Conservation (phyloP, 2,113 vertebrate species). For the Rhinoderma darwinii region DNA sequence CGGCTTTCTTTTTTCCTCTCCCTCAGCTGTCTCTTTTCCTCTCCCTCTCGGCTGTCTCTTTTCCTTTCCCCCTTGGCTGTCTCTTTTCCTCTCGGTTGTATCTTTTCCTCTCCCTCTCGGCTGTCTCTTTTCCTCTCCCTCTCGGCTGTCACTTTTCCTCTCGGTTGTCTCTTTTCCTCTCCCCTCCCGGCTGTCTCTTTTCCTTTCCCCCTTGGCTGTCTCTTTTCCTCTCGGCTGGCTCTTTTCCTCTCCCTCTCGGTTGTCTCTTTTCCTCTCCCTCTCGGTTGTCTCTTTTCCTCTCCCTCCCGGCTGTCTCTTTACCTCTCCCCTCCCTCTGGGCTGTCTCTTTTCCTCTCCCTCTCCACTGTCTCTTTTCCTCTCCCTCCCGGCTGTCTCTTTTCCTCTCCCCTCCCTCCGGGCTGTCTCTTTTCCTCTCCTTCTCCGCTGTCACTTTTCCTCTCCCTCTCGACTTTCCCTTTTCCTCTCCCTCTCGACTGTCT, state of each 20-base stretch:
- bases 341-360: not conserved
- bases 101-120: not conserved
- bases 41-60: not conserved
- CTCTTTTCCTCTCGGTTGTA: not conserved
- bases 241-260: not conserved
- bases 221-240: not conserved
- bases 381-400: not conserved
- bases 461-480: not conserved
- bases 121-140: not conserved
- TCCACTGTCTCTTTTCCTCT: not conserved
- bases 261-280: not conserved
- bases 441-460: constrained; percentile 1
- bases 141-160: not conserved
- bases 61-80: constrained; percentile 10
- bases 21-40: not conserved
- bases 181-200: not conserved
- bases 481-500: not conserved
- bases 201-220: not conserved
- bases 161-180: not conserved
- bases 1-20: not conserved
- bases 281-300: constrained; percentile 5
- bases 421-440: not conserved
- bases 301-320: not conserved
- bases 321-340: not conserved
- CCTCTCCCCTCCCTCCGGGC: not conserved